phyloP scores from a whole-genome alignment of 1,140 invertebrate species.

The Phocides pigmalion region DNA sequence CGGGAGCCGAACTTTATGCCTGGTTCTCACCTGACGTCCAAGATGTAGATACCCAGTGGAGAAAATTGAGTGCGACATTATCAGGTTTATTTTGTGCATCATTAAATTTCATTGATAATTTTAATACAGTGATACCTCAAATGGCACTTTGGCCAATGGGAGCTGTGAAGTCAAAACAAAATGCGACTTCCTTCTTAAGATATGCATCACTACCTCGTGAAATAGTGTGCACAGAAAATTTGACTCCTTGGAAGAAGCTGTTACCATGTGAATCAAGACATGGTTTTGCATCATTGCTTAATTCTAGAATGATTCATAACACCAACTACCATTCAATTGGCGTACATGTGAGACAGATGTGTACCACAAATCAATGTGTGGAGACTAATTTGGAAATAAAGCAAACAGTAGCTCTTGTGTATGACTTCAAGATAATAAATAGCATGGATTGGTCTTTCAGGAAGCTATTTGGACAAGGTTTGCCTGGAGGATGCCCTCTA shows the following conservation, averaged over 20 bases:
- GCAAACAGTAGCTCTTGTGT: conserved; percentile 93
- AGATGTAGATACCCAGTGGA: conserved; percentile 93
- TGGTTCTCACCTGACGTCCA: conserved; percentile 90
- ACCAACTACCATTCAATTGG: conserved; percentile 96
- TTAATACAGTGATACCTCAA: conserved; percentile 93
- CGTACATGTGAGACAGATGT: conserved; percentile 93
- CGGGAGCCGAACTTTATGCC: conserved; percentile 96
- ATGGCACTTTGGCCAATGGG: conserved; percentile 92
- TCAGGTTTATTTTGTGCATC: conserved; percentile 98
- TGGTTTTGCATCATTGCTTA: conserved; percentile 94
- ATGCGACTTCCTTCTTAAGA: conserved; percentile 86
- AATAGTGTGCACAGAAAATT: conserved; percentile 99
- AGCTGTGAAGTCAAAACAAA: conserved; percentile 81
- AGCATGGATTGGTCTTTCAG: conserved; percentile 92
- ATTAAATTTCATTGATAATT: conserved; percentile 96
- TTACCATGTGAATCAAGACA: conserved; percentile 95
- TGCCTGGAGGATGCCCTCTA: conserved; percentile 91
- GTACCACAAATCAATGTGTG: conserved; percentile 86
- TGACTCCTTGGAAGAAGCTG: conserved; percentile 99
- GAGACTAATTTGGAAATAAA: conserved; percentile 89
- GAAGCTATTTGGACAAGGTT: conserved; percentile 93
- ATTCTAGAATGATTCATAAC: conserved; percentile 95
- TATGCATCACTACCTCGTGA: conserved; percentile 96
- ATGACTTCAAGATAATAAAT: conserved; percentile 89
- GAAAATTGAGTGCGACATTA: conserved; percentile 93